Evolutionary conservation across 2,113 vertebrate species (phyloP), one percentile per base, ranked within the genome.

Genomic region (Notiomystis cincta): DNA sequence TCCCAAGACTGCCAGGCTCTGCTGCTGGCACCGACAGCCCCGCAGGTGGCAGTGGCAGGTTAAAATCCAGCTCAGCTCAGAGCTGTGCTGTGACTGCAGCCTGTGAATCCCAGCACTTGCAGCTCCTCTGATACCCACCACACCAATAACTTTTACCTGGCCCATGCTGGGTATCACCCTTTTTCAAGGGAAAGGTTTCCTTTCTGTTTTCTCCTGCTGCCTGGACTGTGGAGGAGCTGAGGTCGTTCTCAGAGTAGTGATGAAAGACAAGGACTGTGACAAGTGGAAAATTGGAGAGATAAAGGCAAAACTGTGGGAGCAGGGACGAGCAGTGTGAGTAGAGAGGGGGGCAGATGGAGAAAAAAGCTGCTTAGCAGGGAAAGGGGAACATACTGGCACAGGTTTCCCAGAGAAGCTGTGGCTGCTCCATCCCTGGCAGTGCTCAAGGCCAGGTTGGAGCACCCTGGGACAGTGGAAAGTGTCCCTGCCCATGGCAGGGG

Each of bases 21-120:
- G 17, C 82, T 15, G 5, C 67, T 82, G 78, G 56, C 96, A 44
- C 3, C 5, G 6, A 7, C 11, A 94, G 95, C 91, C 96, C 95
- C 82, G 79, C 89, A 96, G 96, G 19, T 93, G 96, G 96, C 96
- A 96, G 95, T 93, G 96, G 88, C 95, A 96, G 51, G 93, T 95
- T 71, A 86, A 17, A 78, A 95, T 84, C 35, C 95, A 78, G 60
- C 37, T 47, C 61, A 10, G 91, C 94, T 33, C 67, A 1, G 54
- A 30, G 73, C 40, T 35, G 38, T 4, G 7, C 67, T 82, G 23
- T 2, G 1, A 3, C 6, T 13, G 73, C 56, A 51, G 82, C 67
- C 88, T 2, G 9, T 8, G 0, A 0, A 10, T 9, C 82, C 31
- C 71, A 20, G 87, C 78, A 19, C 11, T 7, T 0, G 5, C 73